Evolutionary conservation across 1,140 invertebrate genomes (phyloP).

Genomic region (Oryctes rhinoceros): DNA sequence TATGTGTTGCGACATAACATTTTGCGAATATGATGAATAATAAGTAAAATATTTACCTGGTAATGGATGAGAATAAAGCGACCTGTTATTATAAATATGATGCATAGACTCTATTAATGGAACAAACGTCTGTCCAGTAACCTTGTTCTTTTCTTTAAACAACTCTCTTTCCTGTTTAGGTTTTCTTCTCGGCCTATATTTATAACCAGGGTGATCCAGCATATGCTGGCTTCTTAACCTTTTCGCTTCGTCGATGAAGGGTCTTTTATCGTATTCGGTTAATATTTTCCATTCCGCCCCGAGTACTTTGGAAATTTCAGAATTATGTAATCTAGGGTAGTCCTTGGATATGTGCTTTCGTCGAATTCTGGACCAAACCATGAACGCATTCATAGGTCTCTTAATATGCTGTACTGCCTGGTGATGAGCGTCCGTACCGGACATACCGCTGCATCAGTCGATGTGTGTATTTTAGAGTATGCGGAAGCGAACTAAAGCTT

Average conservation of each 20-base stretch:
- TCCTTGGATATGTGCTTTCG: conserved; percentile 79
- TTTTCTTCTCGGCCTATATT: conserved; percentile 75
- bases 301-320: conserved; percentile 77
- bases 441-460: conserved; percentile 8
- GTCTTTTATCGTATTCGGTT: conserved; percentile 72
- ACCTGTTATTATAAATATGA: conserved; percentile 45
- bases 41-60: conserved; percentile 45
- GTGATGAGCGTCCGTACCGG: conserved; percentile 1
- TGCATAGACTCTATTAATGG: conserved; percentile 48
- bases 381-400: conserved; percentile 76
- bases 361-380: conserved; percentile 76
- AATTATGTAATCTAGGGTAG: conserved; percentile 84
- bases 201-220: conserved; percentile 78
- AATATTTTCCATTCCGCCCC: conserved; percentile 77
- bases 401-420: conserved; percentile 64
- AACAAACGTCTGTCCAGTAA: conserved; percentile 10
- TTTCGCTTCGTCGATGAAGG: conserved; percentile 87
- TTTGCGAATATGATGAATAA: not conserved
- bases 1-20: too few species aligned
- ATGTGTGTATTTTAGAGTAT: conserved; percentile 24
- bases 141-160: not conserved
- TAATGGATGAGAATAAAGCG: conserved; percentile 48
- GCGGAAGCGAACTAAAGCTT: conserved; percentile 33
- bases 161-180: conserved; percentile 63
- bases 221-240: conserved; percentile 76